Conservation (phyloP, 2,113 vertebrate species). For the Aptenodytes patagonicus region DNA sequence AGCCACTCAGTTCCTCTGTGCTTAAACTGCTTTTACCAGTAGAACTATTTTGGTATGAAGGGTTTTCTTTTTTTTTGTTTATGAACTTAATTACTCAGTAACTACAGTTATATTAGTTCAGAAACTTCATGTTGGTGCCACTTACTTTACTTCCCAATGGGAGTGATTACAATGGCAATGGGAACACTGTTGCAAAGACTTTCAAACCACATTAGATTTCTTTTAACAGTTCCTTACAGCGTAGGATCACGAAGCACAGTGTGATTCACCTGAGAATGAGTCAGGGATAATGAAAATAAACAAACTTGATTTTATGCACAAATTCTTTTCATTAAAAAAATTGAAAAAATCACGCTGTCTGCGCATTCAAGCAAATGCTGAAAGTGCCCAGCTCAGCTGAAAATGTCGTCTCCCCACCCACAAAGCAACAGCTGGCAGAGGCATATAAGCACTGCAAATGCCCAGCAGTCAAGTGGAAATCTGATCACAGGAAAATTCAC, state of each 20-base stretch:
- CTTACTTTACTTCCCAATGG: not conserved
- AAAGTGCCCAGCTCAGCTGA: not conserved
- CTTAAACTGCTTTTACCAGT: not conserved
- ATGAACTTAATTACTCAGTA: not conserved
- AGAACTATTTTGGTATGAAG: not conserved
- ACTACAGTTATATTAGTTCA: not conserved
- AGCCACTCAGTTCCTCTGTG: not conserved
- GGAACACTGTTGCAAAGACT: not conserved
- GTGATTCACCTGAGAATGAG: not conserved
- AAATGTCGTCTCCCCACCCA: fast-evolving
- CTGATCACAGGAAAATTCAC: not conserved
- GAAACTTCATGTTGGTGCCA: not conserved
- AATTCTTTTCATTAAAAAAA: not conserved
- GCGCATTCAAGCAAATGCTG: not conserved
- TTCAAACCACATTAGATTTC: not conserved
- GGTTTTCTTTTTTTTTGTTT: not conserved
- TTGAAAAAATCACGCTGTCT: fast-evolving
- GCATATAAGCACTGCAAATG: not conserved
- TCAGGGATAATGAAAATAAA: not conserved
- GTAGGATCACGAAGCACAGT: not conserved
- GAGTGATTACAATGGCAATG: not conserved
- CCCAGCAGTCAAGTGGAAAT: not conserved
- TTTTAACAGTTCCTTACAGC: not conserved
- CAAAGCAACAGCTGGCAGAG: not conserved
- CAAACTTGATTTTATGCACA: not conserved